Conservation (phyloP, 1,140 invertebrate species). For the Drosophila busckii region DNA sequence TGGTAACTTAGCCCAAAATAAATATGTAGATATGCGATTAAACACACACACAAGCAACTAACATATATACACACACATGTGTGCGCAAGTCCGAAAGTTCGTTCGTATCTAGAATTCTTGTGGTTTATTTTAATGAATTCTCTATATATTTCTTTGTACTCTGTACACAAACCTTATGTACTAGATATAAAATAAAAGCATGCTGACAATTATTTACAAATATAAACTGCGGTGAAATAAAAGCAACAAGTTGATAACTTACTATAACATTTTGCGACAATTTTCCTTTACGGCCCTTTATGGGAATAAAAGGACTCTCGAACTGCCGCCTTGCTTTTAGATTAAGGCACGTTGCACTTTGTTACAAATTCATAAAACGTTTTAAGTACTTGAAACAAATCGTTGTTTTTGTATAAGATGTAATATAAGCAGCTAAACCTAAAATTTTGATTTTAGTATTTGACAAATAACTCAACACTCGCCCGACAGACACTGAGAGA, state of each 20-base stretch:
- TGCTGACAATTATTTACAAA: neutral
- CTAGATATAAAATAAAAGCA: neutral
- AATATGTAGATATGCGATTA: neutral
- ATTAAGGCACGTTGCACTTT: neutral
- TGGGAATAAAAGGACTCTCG: too few relatives aligned
- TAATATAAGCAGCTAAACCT: slow-evolving; percentile 4
- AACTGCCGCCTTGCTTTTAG: neutral
- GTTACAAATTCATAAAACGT: neutral
- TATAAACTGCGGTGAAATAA: neutral
- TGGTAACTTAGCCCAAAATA: too few relatives aligned
- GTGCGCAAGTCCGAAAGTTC: too few relatives aligned
- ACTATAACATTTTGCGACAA: slow-evolving; percentile 43
- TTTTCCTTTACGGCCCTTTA: neutral
- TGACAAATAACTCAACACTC: slow-evolving; percentile 11
- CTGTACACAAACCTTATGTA: too few relatives aligned
- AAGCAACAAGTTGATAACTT: slow-evolving; percentile 22
- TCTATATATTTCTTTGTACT: too few relatives aligned
- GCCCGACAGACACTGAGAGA: too few relatives aligned
- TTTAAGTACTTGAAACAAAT: slow-evolving; percentile 11
- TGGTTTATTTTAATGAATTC: neutral
- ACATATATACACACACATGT: too few relatives aligned
- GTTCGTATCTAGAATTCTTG: slow-evolving; percentile 7
- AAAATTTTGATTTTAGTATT: slow-evolving; percentile 26
- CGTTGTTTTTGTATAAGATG: slow-evolving; percentile 2
- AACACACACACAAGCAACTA: neutral